Percentiles rank a stretch among this genome's conserved stretches.
Conservation (phyloP, 2,797 vertebrate species). For the Tragelaphus eurycerus region DNA sequence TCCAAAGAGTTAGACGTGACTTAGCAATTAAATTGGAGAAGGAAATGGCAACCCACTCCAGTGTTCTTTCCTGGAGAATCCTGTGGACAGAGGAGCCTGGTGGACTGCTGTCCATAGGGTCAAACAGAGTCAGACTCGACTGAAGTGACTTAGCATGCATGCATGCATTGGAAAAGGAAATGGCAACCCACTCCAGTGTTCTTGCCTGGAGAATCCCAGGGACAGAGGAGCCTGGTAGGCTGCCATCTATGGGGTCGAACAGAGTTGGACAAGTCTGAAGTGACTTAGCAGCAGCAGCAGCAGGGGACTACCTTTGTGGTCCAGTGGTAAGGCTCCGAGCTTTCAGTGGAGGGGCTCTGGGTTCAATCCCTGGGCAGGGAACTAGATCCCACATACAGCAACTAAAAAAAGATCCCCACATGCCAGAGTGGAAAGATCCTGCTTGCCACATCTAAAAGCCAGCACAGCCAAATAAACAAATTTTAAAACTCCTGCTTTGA, state of each 20-base stretch:
- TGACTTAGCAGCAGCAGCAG: too few species aligned
- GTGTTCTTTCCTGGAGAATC: background rate
- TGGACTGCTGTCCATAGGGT: background rate
- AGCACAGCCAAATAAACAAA: background rate
- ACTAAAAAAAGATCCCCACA: background rate
- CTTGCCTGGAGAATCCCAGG: too few species aligned
- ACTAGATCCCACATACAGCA: background rate
- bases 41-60: background rate
- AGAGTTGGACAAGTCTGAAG: background rate
- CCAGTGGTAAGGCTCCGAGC: background rate
- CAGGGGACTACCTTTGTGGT: background rate
- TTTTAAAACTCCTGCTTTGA: background rate
- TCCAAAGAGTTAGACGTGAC: background rate
- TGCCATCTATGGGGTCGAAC: too few species aligned
- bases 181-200: too few species aligned
- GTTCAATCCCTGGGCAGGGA: background rate
- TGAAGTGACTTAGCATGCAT: background rate
- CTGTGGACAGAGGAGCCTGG: background rate
- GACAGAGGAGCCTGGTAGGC: too few species aligned
- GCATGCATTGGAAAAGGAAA: too few species aligned
- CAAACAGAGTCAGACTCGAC: rapidly evolving
- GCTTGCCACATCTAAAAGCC: background rate
- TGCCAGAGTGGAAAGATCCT: background rate
- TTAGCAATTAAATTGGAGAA: background rate
- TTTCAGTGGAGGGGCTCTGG: background rate